phyloP scores from a whole-genome alignment of 2,888 invertebrate genomes.

The Barypeithes pellucidus region DNA sequence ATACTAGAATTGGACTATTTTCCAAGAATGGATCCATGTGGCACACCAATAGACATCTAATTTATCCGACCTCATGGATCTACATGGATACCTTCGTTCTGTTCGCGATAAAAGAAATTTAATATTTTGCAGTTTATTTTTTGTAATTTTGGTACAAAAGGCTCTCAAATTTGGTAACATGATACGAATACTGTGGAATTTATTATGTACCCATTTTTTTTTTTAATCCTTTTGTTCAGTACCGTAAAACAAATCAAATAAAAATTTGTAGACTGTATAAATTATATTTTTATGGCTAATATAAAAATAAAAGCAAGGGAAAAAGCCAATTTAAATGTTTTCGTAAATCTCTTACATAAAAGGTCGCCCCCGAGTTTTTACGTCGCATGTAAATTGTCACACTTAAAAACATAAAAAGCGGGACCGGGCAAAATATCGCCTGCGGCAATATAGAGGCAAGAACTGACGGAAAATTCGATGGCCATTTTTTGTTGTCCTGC shows the following conservation, averaged over 20 bases:
- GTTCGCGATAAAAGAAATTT: too few relatives aligned
- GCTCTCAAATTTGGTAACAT: too few relatives aligned
- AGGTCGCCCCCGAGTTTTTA: conserved; percentile 2
- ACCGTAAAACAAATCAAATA: not conserved
- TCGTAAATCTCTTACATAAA: conserved; percentile 17
- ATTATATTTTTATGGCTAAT: conserved; percentile 14
- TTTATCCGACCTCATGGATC: too few relatives aligned
- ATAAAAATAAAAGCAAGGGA: conserved; percentile 9
- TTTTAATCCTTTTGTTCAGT: too few relatives aligned
- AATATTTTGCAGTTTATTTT: too few relatives aligned
- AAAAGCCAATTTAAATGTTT: conserved; percentile 11
- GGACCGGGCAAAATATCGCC: conserved; percentile 27
- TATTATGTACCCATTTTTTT: too few relatives aligned
- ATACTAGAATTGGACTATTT: too few relatives aligned
- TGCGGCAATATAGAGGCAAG: conserved; percentile 5
- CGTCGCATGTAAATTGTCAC: conserved; percentile 38
- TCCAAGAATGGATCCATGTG: too few relatives aligned
- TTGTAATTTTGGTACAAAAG: too few relatives aligned
- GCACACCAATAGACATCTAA: too few relatives aligned
- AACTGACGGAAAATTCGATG: conserved; percentile 19
- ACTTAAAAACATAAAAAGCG: conserved; percentile 38
- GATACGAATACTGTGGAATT: too few relatives aligned
- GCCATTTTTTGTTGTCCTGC: conserved; percentile 16
- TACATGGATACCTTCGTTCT: too few relatives aligned
- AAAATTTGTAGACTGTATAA: not conserved